Evolutionary conservation across 2,888 invertebrate genomes (phyloP).

Genomic region (Desoria tigrina): DNA sequence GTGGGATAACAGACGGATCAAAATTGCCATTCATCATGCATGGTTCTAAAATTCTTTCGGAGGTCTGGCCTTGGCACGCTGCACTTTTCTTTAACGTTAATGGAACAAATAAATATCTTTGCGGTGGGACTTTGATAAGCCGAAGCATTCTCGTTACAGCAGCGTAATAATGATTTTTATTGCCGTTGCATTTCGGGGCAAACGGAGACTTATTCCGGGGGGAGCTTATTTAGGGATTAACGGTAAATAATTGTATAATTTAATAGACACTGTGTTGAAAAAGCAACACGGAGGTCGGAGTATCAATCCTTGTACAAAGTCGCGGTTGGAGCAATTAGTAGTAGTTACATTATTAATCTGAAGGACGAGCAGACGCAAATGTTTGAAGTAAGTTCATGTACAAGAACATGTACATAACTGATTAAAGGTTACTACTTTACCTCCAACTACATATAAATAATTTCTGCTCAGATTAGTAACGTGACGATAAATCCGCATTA

Average conservation of each 20-base stretch:
- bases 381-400: constrained; percentile 19
- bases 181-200: too few relatives aligned
- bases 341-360: constrained; percentile 14
- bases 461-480: constrained; percentile 16
- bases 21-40: constrained; percentile 25
- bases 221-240: too few relatives aligned
- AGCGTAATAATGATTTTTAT: too few relatives aligned
- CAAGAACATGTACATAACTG: not conserved
- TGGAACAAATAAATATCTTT: constrained; percentile 22
- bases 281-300: too few relatives aligned
- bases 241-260: too few relatives aligned
- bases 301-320: constrained; percentile 11
- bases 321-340: constrained; percentile 28
- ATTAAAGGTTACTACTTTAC: not conserved
- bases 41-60: constrained; percentile 24
- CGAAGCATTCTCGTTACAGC: constrained; percentile 18
- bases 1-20: constrained; percentile 20
- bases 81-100: constrained; percentile 25
- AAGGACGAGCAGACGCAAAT: constrained; percentile 27
- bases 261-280: too few relatives aligned
- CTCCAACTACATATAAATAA: too few relatives aligned
- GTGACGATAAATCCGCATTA: constrained; percentile 26
- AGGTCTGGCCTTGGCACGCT: constrained; percentile 35
- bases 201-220: too few relatives aligned
- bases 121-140: constrained; percentile 26